Evolutionary conservation across 2,888 invertebrate genomes (phyloP).

Genomic region (Anthoptus insignis): DNA sequence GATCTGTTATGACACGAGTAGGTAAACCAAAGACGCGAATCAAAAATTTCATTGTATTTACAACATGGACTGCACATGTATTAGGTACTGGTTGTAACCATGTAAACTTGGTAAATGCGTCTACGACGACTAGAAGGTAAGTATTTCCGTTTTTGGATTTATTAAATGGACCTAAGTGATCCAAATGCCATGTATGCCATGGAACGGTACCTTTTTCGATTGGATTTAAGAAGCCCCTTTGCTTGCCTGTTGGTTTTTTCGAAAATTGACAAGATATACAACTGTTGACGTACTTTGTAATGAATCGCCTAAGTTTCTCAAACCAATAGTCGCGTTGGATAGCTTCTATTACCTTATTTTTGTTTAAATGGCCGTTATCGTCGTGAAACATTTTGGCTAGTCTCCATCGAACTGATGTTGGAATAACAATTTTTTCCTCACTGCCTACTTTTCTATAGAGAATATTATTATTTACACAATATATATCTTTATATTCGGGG

Average conservation of each 20-base stretch:
- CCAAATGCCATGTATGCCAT: conserved; percentile 30
- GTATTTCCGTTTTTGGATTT: conserved; percentile 31
- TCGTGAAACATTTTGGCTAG: conserved; percentile 35
- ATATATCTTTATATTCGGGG: neutral
- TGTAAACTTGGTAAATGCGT: conserved; percentile 37
- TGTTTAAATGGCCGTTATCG: conserved; percentile 33
- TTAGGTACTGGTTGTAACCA: conserved; percentile 39
- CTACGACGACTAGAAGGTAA: conserved; percentile 36
- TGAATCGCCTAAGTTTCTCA: conserved; percentile 32
- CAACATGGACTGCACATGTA: conserved; percentile 12
- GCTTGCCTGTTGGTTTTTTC: conserved; percentile 39
- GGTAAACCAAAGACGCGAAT: conserved; percentile 32
- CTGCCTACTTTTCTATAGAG: neutral
- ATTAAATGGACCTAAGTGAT: conserved; percentile 45
- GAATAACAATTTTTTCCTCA: conserved; percentile 2
- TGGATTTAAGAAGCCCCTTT: conserved; percentile 34
- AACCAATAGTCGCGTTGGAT: conserved; percentile 30
- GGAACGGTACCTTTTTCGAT: conserved; percentile 41
- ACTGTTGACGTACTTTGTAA: conserved; percentile 38
- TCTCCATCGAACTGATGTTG: conserved; percentile 35
- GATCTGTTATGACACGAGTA: conserved; percentile 37
- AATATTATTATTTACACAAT: neutral
- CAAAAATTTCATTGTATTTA: conserved; percentile 17
- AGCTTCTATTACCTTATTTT: conserved; percentile 21
- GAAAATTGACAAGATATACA: conserved; percentile 42